Percentiles rank a stretch among this genome's conserved stretches.
These are phyloP conservation scores for Protomyctophum bolini DNA, from an alignment of 2,113 vertebrate genomes.

Conservation along the genomic window DNA sequence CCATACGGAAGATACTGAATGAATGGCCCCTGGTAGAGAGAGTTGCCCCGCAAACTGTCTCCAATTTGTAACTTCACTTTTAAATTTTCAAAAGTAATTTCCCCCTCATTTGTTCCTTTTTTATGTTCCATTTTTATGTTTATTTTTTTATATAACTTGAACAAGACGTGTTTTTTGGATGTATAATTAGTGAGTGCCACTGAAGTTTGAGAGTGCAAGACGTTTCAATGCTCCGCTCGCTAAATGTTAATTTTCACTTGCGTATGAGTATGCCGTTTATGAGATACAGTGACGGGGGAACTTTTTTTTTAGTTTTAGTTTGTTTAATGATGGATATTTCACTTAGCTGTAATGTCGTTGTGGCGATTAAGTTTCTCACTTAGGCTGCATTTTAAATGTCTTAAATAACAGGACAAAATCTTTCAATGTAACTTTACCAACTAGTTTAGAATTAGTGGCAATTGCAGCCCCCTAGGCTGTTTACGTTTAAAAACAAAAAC, in stretches of 20 bases:
- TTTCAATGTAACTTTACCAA: slow-evolving; percentile 50
- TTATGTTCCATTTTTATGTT: slow-evolving; percentile 55
- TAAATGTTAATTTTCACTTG: slow-evolving; percentile 60
- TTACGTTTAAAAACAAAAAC: slow-evolving; percentile 40
- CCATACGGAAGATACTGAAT: slow-evolving; percentile 95
- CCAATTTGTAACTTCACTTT: slow-evolving; percentile 88
- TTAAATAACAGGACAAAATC: slow-evolving; percentile 45
- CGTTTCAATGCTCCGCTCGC: slow-evolving; percentile 55
- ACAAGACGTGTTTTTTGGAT: slow-evolving; percentile 57
- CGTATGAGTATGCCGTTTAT: slow-evolving; percentile 24
- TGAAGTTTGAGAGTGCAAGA: slow-evolving; percentile 11
- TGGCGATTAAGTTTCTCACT: slow-evolving; percentile 62
- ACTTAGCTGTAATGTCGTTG: slow-evolving; percentile 58
- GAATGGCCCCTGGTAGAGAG: slow-evolving; percentile 77
- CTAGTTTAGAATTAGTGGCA: slow-evolving; percentile 36
- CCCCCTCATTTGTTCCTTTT: slow-evolving; percentile 69
- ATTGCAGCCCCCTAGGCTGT: slow-evolving; percentile 29
- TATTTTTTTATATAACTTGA: slow-evolving; percentile 34
- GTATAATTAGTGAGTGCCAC: slow-evolving; percentile 40
- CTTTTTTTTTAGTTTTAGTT: slow-evolving; percentile 29
- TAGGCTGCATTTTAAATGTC: slow-evolving; percentile 69
- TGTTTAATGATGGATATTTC: slow-evolving; percentile 55
- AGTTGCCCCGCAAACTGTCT: slow-evolving; percentile 90
- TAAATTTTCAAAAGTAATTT: slow-evolving; percentile 97
- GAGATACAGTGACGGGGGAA: too few relatives aligned